Evolutionary conservation across 2,113 vertebrate species (phyloP).

Genomic region (Mellivora capensis): DNA sequence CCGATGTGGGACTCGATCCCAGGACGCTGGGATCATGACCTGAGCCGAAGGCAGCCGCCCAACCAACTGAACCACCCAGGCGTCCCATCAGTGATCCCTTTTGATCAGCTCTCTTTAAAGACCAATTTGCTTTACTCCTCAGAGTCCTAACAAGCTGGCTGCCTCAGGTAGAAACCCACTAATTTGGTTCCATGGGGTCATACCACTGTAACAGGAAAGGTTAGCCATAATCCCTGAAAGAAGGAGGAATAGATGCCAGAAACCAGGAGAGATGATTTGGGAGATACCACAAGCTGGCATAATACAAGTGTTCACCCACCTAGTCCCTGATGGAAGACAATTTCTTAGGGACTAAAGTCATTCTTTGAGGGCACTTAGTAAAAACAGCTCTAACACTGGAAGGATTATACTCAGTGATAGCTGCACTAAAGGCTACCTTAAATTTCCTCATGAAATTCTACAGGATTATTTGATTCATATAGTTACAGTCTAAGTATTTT

Average conservation of each 20-base stretch:
- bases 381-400: not conserved
- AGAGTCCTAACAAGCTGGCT: not conserved
- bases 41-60: no score
- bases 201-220: not conserved
- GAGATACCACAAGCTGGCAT: not conserved
- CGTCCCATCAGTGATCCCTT: not conserved
- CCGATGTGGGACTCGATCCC: no score
- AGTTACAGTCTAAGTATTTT: not conserved
- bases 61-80: no score
- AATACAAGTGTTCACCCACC: not conserved
- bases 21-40: no score
- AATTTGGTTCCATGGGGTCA: not conserved
- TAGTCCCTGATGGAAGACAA: not conserved
- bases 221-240: not conserved
- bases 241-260: not conserved
- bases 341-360: not conserved
- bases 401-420: not conserved
- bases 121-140: not conserved
- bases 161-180: not conserved
- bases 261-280: not conserved
- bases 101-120: not conserved
- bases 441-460: not conserved
- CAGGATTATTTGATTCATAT: not conserved
- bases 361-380: not conserved
- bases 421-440: not conserved